Evolutionary conservation across 1,140 invertebrate genomes (phyloP), one percentile per base, ranked within the genome.

Genomic region (Mycetomoellerius zeteki): DNA sequence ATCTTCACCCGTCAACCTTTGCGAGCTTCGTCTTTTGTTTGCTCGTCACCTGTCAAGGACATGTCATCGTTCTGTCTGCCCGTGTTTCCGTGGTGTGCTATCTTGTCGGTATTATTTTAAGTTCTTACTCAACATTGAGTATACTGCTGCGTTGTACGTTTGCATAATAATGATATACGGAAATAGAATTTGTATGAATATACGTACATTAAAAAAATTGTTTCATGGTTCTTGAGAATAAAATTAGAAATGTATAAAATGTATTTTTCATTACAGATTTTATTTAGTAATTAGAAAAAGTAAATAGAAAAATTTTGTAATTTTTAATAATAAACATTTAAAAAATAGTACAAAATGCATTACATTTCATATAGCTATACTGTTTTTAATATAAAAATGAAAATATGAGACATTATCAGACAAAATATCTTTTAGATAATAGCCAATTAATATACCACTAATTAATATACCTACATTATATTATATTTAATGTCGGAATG

Each of bases 91-190:
- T 3, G 21, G 27, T 52, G 27, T 52, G 16, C 21, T 69, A 56
- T 86, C 76, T 67, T 67, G 37, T 52, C 73, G 16, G 43, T n/a
- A 24, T 81, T 67, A 81, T 67, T 67, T 67, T 69, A 56, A 30
- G 7, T 69, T 81, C 12, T 56, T 69, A 67, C 24, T 60, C n/a
- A 50, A 10, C 14, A 24, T 37, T n/a, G 72, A 64, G 52, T 43
- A 76, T 24, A 47, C 37, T 4, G 6, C 33, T 24, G 4, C 60
- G 4, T 56, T 71, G 30, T 65, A 85, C 19, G 14, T 67, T 86
- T 69, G 19, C 50, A 43, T 54, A 16, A 4, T 54, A 69, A 1
- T 69, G 21, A 54, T 69, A 71, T 52, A 14, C 10, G 30, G 16
- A 54, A 43, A 27, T 69, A 37, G 30, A 12, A 69, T 33, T 52